phyloP scores from a whole-genome alignment of 2,888 invertebrate genomes.

The Zygothrica quintamaculata region DNA sequence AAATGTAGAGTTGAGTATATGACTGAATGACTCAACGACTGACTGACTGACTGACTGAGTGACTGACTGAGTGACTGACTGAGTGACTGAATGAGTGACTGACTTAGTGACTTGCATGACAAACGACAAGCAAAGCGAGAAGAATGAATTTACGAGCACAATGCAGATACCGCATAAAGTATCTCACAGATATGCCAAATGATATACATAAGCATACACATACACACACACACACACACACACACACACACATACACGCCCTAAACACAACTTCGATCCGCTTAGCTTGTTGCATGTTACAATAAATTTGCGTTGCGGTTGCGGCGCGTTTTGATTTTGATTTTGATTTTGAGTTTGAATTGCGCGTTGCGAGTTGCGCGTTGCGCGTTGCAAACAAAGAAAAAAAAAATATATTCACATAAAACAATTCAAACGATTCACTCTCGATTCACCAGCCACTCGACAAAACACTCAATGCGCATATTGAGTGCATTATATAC shows the following conservation, averaged over 20 bases:
- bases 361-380: too few species aligned
- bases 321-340: constrained; percentile 47
- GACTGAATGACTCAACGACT: constrained; percentile 15
- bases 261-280: background rate
- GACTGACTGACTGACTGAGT: constrained; percentile 26
- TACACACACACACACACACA: background rate
- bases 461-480: constrained; percentile 27
- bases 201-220: too few species aligned
- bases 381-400: constrained; percentile 29
- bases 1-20: constrained; percentile 44
- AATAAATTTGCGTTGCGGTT: constrained; percentile 44
- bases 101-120: constrained; percentile 58
- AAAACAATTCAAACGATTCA: constrained; percentile 38
- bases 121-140: constrained; percentile 48
- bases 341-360: too few species aligned
- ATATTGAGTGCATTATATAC: too few species aligned
- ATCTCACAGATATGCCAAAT: constrained; percentile 63
- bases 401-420: constrained; percentile 37
- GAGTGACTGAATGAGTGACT: constrained; percentile 47
- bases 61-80: constrained; percentile 22
- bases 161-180: constrained; percentile 76
- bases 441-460: constrained; percentile 27
- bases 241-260: constrained; percentile 1
- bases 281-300: constrained; percentile 50
- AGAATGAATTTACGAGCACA: constrained; percentile 71